Conservation (phyloP, 2,888 invertebrate species). For the Alcis repandata region DNA sequence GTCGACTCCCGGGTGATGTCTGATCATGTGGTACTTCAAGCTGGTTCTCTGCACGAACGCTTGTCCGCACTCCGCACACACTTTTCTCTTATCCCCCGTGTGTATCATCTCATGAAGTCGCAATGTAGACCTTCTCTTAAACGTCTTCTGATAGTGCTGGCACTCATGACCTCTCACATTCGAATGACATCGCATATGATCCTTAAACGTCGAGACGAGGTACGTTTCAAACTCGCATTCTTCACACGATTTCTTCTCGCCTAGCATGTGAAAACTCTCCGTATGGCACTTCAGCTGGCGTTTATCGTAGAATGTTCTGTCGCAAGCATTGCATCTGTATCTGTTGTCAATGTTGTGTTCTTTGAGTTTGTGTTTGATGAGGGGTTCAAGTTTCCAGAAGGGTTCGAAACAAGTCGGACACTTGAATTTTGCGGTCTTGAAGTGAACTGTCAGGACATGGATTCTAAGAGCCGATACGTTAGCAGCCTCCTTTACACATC, state of each 20-base stretch:
- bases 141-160: slow-evolving; percentile 19
- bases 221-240: slow-evolving; percentile 10
- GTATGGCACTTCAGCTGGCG: background rate
- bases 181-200: slow-evolving; percentile 8
- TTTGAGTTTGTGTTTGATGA: slow-evolving; percentile 1
- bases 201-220: too few relatives aligned
- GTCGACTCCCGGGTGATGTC: slow-evolving; percentile 31
- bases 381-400: background rate
- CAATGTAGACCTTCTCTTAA: slow-evolving; percentile 1
- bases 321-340: slow-evolving; percentile 23
- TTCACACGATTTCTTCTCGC: slow-evolving; percentile 1
- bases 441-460: background rate
- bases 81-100: slow-evolving; percentile 40
- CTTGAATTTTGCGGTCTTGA: background rate
- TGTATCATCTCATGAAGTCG: slow-evolving; percentile 22
- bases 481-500: background rate
- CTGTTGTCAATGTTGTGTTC: slow-evolving; percentile 16
- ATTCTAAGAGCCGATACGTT: background rate
- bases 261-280: slow-evolving; percentile 13
- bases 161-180: slow-evolving; percentile 23
- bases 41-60: slow-evolving; percentile 54
- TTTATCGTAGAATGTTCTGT: background rate
- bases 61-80: slow-evolving; percentile 47
- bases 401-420: slow-evolving; percentile 7
- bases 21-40: slow-evolving; percentile 52